A percentile compares a stretch with the other conserved stretches of the same genome.
phyloP scores from a whole-genome alignment of 2,113 vertebrate genomes.

The Corythoichthys intestinalis region DNA sequence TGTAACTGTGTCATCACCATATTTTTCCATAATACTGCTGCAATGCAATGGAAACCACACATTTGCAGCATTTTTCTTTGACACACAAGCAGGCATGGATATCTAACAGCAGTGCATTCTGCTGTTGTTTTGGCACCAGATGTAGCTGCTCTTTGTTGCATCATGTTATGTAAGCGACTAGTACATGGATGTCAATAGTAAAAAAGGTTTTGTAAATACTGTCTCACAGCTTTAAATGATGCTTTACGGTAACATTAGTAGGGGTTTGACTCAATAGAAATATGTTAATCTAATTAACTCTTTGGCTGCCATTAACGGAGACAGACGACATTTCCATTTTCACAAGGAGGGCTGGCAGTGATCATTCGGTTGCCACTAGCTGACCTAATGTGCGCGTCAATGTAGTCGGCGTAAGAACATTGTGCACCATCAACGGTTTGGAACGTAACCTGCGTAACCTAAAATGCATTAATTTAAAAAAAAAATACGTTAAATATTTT shows the following conservation, averaged over 20 bases:
- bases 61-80: constrained; percentile 26
- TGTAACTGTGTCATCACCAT: constrained; percentile 36
- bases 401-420: too few species aligned
- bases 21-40: constrained; percentile 39
- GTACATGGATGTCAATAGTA: constrained; percentile 47
- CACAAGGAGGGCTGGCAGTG: too few species aligned
- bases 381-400: too few species aligned
- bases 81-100: neutral
- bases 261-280: too few species aligned
- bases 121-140: constrained; percentile 34
- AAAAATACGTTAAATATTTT: too few species aligned
- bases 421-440: too few species aligned
- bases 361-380: too few species aligned
- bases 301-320: too few species aligned
- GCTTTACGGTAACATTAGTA: constrained; percentile 28
- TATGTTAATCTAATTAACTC: too few species aligned
- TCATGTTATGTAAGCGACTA: constrained; percentile 60
- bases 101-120: constrained; percentile 19
- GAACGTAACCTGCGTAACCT: too few species aligned
- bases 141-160: constrained; percentile 50
- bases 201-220: constrained; percentile 46
- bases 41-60: constrained; percentile 30
- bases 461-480: too few species aligned
- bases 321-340: too few species aligned
- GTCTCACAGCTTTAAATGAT: constrained; percentile 30